Conservation (phyloP, 2,797 vertebrate species). For the Agapornis canus region DNA sequence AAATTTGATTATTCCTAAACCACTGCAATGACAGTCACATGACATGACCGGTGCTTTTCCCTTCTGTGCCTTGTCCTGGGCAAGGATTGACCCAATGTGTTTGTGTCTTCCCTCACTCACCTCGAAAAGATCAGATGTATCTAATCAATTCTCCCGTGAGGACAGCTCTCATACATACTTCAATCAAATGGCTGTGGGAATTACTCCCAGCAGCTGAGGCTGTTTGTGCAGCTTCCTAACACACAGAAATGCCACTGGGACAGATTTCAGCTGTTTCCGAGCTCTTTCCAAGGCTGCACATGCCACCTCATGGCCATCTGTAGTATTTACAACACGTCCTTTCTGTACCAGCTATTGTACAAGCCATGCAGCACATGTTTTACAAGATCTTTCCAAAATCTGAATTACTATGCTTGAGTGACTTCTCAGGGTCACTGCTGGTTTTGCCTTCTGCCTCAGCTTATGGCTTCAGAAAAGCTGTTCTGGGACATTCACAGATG, state of each 20-base stretch:
- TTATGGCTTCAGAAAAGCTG: conserved; percentile 69
- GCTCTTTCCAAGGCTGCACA: background rate
- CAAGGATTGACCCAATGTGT: background rate
- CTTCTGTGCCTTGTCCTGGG: background rate
- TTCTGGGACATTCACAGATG: conserved; percentile 78
- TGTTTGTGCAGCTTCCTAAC: background rate
- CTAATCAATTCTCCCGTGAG: background rate
- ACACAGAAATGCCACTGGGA: background rate
- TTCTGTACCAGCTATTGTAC: background rate
- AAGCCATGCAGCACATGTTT: background rate
- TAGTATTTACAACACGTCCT: background rate
- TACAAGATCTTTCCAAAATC: background rate
- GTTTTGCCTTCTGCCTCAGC: conserved; percentile 36
- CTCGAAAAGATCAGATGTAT: background rate
- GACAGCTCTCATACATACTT: background rate
- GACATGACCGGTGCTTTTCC: background rate
- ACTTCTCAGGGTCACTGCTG: conserved; percentile 47
- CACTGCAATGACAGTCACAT: background rate
- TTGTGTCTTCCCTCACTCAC: background rate
- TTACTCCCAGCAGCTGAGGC: background rate
- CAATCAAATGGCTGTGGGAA: background rate
- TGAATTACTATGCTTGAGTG: conserved; percentile 45
- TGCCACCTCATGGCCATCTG: conserved; percentile 15
- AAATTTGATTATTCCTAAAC: background rate
- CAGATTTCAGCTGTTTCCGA: background rate